A percentile compares a stretch with the other conserved stretches of the same genome.
Conservation (phyloP, 2,113 vertebrate genomes). For the Elgaria multicarinata region DNA sequence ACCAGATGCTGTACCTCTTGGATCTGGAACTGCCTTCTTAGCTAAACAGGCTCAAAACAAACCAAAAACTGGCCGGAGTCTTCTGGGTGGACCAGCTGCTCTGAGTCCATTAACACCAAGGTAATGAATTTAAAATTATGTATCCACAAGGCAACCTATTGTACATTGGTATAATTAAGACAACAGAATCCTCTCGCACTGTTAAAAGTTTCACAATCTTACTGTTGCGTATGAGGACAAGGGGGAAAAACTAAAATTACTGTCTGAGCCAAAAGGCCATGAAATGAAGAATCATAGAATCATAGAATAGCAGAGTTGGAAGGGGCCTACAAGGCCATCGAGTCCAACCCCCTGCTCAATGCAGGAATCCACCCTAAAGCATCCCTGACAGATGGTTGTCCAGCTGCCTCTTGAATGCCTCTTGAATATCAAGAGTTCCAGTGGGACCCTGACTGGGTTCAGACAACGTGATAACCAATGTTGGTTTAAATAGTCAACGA, state of each 20-base stretch:
- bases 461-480: no score
- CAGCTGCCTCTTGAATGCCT: no score
- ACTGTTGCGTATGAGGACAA: background rate
- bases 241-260: no score
- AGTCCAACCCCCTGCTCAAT: no score
- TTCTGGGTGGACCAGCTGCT: conserved; percentile 91
- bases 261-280: background rate
- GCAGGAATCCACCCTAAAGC: no score
- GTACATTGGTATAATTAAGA: background rate
- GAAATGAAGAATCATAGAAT: no score
- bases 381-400: no score
- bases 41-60: conserved; percentile 95
- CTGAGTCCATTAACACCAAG: conserved; percentile 96
- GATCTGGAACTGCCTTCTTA: conserved; percentile 87
- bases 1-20: conserved; percentile 88
- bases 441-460: background rate
- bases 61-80: conserved; percentile 93
- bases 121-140: conserved; percentile 67
- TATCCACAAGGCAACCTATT: background rate
- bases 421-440: no score
- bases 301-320: no score
- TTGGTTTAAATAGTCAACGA: no score
- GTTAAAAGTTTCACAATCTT: background rate
- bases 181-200: background rate
- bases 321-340: no score